Evolutionary conservation across 2,888 invertebrate species (phyloP), one percentile per base, ranked within the genome.

Genomic region (Macaria liturata): DNA sequence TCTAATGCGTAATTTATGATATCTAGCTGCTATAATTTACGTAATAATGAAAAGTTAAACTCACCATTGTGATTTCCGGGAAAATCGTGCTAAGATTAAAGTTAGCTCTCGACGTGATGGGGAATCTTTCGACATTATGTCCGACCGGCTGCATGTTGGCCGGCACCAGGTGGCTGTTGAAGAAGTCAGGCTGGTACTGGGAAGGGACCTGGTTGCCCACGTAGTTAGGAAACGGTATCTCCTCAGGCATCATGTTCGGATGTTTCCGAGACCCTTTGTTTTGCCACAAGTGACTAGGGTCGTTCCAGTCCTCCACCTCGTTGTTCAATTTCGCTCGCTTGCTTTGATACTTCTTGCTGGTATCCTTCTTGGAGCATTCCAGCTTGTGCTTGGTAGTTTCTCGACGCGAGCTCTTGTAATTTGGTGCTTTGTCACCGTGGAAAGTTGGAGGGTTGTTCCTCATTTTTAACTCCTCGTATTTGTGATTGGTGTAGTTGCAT

Each of bases 11-110:
- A 8, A 39, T 5, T 39, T 5, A 39, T 7, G 39, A 5, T 5
- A 39, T 8, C 6, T 39, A 5, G 8, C 8, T 7, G 6, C 8
- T 39, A 39, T 8, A 39, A 7, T 7, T 8, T 3, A 8, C 1
- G 3, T 39, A 39, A 39, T 8, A 42, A 42, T 42, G 5, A 4
- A n/a, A 42, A n/a, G 6, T n/a, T n/a, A 45, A 54, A 76, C 87
- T 86, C 70, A 92, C 92, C 92, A 92, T 92, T 53, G 96, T 96
- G 69, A 97, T 96, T 91, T 97, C 97, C 2, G 97, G 97, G 81
- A 96, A 96, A 72, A 97, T 96, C 0, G 96, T 95, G 73, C 96
- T 96, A 45, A 97, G 88, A 84, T 96, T 96, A 76, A 97, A 97
- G 80, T 96, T 97, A 1, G 96, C 95, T 2, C 91, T 84, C 2